Conservation (phyloP, 2,797 vertebrate species). For the Silurus aristotelis region DNA sequence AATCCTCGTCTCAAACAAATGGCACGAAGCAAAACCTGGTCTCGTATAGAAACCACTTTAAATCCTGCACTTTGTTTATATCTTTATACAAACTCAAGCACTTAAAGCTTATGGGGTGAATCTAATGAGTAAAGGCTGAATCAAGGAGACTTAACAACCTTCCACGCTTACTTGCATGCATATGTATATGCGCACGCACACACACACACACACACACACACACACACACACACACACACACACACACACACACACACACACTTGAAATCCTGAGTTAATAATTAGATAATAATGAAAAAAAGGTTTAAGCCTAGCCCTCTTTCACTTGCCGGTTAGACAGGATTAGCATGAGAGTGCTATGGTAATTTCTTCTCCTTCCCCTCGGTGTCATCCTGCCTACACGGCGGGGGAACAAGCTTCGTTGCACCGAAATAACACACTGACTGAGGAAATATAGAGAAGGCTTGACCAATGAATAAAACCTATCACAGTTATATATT, state of each 20-base stretch:
- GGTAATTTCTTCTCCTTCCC: constrained; percentile 66
- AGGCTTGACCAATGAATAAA: constrained; percentile 38
- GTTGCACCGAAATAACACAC: constrained; percentile 35
- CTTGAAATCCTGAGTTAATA: constrained; percentile 72
- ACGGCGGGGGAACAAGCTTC: constrained; percentile 40
- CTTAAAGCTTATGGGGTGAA: constrained; percentile 45
- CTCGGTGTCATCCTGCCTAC: constrained; percentile 55
- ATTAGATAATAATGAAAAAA: constrained; percentile 76
- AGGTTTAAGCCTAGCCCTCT: constrained; percentile 65
- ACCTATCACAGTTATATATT: constrained; percentile 9
- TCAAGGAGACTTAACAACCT: constrained; percentile 62
- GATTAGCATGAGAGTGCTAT: constrained; percentile 74
- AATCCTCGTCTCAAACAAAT: not conserved
- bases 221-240: constrained; percentile 39
- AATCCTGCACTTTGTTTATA: constrained; percentile 27
- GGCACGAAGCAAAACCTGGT: not conserved
- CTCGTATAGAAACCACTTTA: not conserved
- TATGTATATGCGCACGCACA: constrained; percentile 52
- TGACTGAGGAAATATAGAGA: constrained; percentile 33
- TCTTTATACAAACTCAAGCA: constrained; percentile 47
- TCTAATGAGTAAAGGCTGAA: constrained; percentile 60
- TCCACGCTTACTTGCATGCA: constrained; percentile 55
- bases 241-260: constrained; percentile 36
- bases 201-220: constrained; percentile 32
- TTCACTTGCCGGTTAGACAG: constrained; percentile 64